A percentile compares a stretch with the other conserved stretches of the same genome.
Evolutionary conservation across 1,140 invertebrate genomes (phyloP).

Genomic region (Drosophila sturtevanti): DNA sequence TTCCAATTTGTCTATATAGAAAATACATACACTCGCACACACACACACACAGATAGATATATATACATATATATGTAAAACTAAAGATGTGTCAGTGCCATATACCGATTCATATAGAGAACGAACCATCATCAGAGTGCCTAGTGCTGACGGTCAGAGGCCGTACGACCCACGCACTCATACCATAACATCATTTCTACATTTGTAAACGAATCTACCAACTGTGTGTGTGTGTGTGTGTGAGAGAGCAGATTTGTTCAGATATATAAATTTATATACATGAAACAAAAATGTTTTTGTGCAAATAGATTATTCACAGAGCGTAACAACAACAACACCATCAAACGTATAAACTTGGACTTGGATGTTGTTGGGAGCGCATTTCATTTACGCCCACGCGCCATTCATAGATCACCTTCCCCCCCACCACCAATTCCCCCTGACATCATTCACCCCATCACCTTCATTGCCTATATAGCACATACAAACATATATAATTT

Average conservation of each 20-base stretch:
- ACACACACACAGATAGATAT: conserved; percentile 12
- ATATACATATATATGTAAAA: conserved; percentile 8
- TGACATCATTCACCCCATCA: neutral
- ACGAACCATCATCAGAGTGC: conserved; percentile 3
- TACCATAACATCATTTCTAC: conserved; percentile 26
- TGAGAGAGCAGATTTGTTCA: conserved; percentile 37
- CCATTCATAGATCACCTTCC: conserved; percentile 22
- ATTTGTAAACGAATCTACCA: neutral
- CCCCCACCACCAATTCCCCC: neutral
- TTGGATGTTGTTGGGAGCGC: conserved; percentile 57
- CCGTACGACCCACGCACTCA: conserved; percentile 72
- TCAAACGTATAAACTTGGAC: conserved; percentile 72
- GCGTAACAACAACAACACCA: conserved; percentile 47
- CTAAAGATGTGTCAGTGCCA: conserved; percentile 4
- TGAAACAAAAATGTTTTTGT: conserved; percentile 57
- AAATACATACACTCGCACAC: neutral
- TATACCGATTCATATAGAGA: conserved; percentile 42
- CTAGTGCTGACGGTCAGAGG: conserved; percentile 73
- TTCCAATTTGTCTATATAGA: conserved; percentile 72
- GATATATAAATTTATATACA: neutral
- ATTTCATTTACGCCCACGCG: conserved; percentile 63
- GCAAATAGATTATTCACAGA: conserved; percentile 71
- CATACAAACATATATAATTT: conserved; percentile 44
- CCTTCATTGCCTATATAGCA: conserved; percentile 13
- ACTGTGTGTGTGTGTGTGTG: conserved; percentile 12